Evolutionary conservation across 2,888 invertebrate species (phyloP), one percentile per base, ranked within the genome.

Genomic region (Blomia tropicalis): DNA sequence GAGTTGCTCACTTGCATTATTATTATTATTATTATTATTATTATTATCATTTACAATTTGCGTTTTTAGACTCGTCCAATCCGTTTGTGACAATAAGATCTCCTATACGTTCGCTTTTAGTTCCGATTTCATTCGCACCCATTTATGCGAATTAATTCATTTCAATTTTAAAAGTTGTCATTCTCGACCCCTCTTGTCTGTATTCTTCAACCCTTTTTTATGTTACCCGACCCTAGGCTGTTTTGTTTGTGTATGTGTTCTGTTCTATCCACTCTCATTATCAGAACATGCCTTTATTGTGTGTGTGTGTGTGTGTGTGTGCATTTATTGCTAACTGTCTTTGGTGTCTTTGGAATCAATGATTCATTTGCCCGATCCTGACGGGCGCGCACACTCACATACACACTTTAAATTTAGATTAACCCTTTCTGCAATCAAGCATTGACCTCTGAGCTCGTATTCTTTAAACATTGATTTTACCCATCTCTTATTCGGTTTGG

Each of bases 221-320:
- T n/a, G n/a, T n/a, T 47, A n/a, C 51, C 51, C 51, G 51, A 47
- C 51, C 51, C 51, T 47, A 47, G 51, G 51, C 51, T 47, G 51
- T 47, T 47, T 47, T 47, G 51, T 47, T 47, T 47, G n/a, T 47
- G 7, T 47, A 47, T 47, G 51, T 47, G 23, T 14, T n/a, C n/a
- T n/a, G 14, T 17, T n/a, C n/a, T 7, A n/a, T 19, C n/a, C 51
- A 47, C n/a, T 47, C 7, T 47, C 51, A 14, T 47, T 7, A n/a
- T 27, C 7, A 47, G 51, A 7, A 27, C 11, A n/a, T n/a, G n/a
- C n/a, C n/a, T n/a, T n/a, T n/a, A n/a, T n/a, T n/a, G n/a, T n/a
- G n/a, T n/a, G n/a, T n/a, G n/a, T n/a, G n/a, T n/a, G n/a, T n/a
- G n/a, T n/a, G n/a, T n/a, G n/a, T n/a, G n/a, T n/a, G n/a, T n/a